Evolutionary conservation across 2,113 vertebrate genomes (phyloP).

Genomic region (Nansenia antarctica): DNA sequence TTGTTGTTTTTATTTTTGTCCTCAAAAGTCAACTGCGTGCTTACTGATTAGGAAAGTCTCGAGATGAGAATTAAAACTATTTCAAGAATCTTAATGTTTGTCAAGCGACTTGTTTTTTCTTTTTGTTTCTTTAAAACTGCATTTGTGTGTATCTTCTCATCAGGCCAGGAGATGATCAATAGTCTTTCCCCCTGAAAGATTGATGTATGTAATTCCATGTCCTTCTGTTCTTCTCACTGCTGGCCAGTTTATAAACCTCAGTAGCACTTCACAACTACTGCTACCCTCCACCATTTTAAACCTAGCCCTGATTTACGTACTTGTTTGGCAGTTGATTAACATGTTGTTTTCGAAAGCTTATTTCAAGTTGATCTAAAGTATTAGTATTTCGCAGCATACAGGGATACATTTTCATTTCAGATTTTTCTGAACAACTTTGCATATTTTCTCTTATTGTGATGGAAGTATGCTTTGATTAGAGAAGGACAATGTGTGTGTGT

Average conservation of each 20-base stretch:
- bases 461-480: too few species aligned
- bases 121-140: too few species aligned
- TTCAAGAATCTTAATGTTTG: too few species aligned
- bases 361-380: not conserved
- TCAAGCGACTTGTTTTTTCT: too few species aligned
- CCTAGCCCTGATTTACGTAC: not conserved
- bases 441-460: too few species aligned
- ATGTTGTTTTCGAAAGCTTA: not conserved
- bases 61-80: not conserved
- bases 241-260: not conserved
- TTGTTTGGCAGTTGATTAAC: not conserved
- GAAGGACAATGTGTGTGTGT: not conserved
- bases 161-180: too few species aligned
- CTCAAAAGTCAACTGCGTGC: not conserved
- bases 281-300: not conserved
- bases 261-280: not conserved
- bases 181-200: too few species aligned
- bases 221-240: not conserved
- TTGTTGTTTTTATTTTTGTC: constrained; percentile 14
- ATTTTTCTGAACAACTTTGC: too few species aligned
- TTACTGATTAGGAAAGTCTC: not conserved
- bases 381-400: too few species aligned
- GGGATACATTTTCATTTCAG: too few species aligned
- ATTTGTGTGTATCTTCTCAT: too few species aligned
- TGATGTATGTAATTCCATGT: too few species aligned